phyloP scores from a whole-genome alignment of 2,797 vertebrate species.

The Sphenodon punctatus region DNA sequence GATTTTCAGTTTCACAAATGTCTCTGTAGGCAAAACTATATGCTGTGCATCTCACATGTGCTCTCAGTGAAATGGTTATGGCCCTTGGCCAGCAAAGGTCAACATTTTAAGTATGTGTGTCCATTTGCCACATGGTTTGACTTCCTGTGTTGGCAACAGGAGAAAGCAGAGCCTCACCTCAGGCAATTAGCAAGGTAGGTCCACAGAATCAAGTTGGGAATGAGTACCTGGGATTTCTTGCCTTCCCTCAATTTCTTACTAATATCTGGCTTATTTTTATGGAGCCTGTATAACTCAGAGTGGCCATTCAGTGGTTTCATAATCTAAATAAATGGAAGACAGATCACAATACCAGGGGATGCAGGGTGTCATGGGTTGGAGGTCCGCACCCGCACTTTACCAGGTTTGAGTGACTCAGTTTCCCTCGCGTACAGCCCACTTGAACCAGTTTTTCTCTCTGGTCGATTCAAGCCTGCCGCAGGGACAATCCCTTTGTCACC shows the following conservation, averaged over 20 bases:
- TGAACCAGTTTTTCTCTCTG: no score
- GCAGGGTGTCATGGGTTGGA: no score
- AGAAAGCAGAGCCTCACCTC: neutral
- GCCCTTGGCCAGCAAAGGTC: neutral
- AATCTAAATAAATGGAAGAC: neutral
- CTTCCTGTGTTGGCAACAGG: neutral
- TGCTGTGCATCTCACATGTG: neutral
- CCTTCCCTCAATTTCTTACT: neutral
- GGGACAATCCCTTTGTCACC: no score
- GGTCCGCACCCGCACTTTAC: no score
- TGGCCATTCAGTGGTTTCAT: neutral
- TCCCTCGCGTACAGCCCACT: no score
- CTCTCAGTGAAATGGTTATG: neutral
- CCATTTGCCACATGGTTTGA: neutral
- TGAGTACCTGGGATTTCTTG: neutral
- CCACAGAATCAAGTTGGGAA: neutral
- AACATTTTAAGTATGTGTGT: neutral
- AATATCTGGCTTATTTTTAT: neutral
- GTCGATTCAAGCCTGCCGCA: no score
- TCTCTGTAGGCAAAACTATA: neutral
- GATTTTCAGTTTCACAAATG: neutral
- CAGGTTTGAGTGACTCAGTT: no score
- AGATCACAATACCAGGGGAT: neutral
- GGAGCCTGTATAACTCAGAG: neutral
- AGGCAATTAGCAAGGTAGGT: neutral